phyloP scores from a whole-genome alignment of 2,797 vertebrate species.

The Eremophila alpestris region DNA sequence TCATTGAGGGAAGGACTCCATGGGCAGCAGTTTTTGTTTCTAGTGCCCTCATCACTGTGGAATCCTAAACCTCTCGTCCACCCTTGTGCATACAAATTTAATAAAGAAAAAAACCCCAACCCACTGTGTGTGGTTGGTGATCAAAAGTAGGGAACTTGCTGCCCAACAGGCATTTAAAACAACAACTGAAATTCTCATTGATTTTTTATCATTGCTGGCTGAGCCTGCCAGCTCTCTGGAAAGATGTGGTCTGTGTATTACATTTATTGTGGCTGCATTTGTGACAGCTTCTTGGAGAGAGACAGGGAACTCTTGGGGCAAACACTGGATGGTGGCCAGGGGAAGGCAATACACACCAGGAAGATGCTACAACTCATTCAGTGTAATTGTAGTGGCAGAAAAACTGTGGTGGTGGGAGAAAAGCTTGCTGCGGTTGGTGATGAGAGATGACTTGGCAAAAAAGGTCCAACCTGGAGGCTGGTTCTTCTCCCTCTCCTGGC shows the following conservation, averaged over 20 bases:
- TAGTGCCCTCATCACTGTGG: background rate
- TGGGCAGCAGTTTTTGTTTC: background rate
- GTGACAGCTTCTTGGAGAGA: conserved; percentile 63
- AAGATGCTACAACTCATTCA: conserved; percentile 34
- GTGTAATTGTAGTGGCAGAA: background rate
- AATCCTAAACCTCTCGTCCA: background rate
- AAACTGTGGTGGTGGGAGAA: background rate
- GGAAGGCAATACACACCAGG: background rate
- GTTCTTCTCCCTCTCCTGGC: background rate
- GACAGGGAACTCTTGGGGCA: conserved; percentile 25
- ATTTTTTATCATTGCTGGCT: conserved; percentile 47
- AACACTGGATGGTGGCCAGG: conserved; percentile 45
- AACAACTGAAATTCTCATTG: conserved; percentile 26
- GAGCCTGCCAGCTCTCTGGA: conserved; percentile 41
- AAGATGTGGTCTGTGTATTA: conserved; percentile 30
- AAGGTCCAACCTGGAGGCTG: background rate
- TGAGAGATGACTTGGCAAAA: conserved; percentile 2
- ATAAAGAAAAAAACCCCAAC: background rate
- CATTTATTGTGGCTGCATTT: conserved; percentile 49
- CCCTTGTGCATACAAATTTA: background rate
- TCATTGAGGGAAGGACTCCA: background rate
- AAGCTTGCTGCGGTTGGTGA: background rate
- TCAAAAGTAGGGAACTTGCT: conserved; percentile 11
- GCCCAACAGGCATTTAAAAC: conserved; percentile 30
- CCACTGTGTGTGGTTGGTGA: background rate